Evolutionary conservation across 2,888 invertebrate species (phyloP).

Genomic region (Troilus luridus): DNA sequence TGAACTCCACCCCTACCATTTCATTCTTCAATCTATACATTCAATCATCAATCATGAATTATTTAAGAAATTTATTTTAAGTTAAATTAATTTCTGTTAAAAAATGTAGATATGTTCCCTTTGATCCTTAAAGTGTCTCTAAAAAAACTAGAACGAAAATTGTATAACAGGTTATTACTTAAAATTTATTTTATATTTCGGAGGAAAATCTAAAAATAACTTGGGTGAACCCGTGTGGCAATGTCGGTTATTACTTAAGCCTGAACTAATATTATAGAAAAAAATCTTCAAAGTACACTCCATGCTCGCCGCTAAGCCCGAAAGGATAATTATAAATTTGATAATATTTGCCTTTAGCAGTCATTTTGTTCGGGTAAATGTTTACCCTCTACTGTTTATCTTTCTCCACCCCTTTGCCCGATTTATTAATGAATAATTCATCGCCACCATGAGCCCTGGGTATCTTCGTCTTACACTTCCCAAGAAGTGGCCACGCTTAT

Average conservation of each 20-base stretch:
- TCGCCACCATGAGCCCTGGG: not conserved
- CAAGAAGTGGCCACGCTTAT: not conserved
- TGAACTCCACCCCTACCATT: too few relatives aligned
- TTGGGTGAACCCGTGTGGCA: too few relatives aligned
- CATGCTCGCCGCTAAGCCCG: not conserved
- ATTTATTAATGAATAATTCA: constrained; percentile 16
- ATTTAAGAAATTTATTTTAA: too few relatives aligned
- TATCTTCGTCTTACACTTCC: not conserved
- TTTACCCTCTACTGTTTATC: not conserved
- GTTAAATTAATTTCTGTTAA: too few relatives aligned
- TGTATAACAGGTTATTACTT: too few relatives aligned
- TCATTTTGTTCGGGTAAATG: not conserved
- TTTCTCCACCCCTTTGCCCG: not conserved
- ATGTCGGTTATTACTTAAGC: not conserved
- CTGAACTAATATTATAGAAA: not conserved
- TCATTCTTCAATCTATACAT: too few relatives aligned
- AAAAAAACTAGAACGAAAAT: too few relatives aligned
- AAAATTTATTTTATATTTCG: too few relatives aligned
- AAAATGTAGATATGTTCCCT: too few relatives aligned
- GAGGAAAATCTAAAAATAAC: too few relatives aligned
- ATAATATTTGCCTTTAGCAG: not conserved
- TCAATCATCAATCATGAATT: too few relatives aligned
- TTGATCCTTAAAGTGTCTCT: too few relatives aligned
- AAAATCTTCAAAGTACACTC: not conserved
- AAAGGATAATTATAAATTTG: not conserved